A percentile compares a stretch with the other conserved stretches of the same genome.
These are phyloP conservation scores for Axea sp. DNA, from an alignment of 2,888 invertebrate genomes.

Conservation along the genomic window DNA sequence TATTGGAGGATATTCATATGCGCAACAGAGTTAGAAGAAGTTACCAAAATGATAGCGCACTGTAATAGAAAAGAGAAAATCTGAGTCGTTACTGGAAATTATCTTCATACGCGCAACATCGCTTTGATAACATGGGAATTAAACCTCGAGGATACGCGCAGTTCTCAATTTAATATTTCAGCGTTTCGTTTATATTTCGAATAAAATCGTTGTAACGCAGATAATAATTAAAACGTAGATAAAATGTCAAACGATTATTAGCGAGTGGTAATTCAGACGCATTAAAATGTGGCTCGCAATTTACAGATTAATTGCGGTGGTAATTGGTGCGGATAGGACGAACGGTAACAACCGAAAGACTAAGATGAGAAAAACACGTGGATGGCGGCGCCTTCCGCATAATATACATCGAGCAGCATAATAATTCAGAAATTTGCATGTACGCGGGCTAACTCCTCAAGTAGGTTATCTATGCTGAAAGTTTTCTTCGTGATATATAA, in stretches of 20 bases:
- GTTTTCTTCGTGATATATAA: constrained; percentile 75
- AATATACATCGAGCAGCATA: constrained; percentile 74
- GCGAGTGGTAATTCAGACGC: too few species aligned
- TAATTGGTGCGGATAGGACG: constrained; percentile 57
- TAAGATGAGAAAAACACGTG: constrained; percentile 55
- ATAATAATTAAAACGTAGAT: too few species aligned
- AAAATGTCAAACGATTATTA: too few species aligned
- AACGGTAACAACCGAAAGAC: constrained; percentile 41
- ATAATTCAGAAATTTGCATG: constrained; percentile 80
- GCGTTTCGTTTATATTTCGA: constrained; percentile 13
- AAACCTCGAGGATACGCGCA: background rate
- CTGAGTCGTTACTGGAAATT: constrained; percentile 29
- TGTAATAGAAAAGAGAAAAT: constrained; percentile 55
- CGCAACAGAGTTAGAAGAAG: constrained; percentile 55
- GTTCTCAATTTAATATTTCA: constrained; percentile 7
- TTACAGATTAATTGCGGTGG: constrained; percentile 61
- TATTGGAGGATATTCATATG: constrained; percentile 60
- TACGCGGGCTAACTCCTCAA: constrained; percentile 80
- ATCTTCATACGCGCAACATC: constrained; percentile 37
- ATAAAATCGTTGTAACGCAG: too few species aligned
- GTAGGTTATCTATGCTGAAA: constrained; percentile 79
- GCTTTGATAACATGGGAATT: constrained; percentile 43
- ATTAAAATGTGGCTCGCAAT: constrained; percentile 53
- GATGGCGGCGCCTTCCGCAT: constrained; percentile 62
- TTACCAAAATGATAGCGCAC: constrained; percentile 46